phyloP scores from a whole-genome alignment of 2,113 vertebrate species.

The Isurus oxyrinchus region DNA sequence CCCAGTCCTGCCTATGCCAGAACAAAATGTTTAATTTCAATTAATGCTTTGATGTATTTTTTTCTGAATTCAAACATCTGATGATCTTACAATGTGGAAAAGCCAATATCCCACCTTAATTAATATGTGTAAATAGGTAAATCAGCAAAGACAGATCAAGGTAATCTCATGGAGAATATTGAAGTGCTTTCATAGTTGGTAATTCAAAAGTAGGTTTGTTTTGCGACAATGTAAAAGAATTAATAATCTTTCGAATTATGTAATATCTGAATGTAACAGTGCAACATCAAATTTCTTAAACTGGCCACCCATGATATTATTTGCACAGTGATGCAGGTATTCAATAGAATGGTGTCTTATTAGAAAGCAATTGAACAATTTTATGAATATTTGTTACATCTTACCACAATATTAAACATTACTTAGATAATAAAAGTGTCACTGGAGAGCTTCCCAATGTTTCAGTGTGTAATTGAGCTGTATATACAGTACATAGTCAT shows the following conservation, averaged over 20 bases:
- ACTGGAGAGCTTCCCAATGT: background rate
- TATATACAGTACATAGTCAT: background rate
- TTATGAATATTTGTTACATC: background rate
- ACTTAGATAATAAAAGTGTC: background rate
- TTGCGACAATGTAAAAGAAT: background rate
- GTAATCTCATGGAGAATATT: background rate
- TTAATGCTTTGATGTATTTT: background rate
- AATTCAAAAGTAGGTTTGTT: background rate
- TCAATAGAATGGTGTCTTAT: background rate
- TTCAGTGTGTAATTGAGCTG: background rate
- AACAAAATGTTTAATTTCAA: background rate
- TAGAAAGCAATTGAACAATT: background rate
- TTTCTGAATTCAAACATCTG: background rate
- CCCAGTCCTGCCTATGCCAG: background rate
- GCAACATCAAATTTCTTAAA: background rate
- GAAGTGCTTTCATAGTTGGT: background rate
- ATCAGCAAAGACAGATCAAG: background rate
- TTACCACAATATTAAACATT: background rate
- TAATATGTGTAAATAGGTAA: background rate
- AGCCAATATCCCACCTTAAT: background rate
- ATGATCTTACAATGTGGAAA: background rate
- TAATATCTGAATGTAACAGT: background rate
- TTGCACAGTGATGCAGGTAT: background rate
- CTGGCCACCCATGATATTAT: background rate
- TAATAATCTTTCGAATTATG: background rate